A percentile compares a stretch with the other conserved stretches of the same genome.
Evolutionary conservation across 2,113 vertebrate species (phyloP).

Genomic region (Trematomus loennbergii): DNA sequence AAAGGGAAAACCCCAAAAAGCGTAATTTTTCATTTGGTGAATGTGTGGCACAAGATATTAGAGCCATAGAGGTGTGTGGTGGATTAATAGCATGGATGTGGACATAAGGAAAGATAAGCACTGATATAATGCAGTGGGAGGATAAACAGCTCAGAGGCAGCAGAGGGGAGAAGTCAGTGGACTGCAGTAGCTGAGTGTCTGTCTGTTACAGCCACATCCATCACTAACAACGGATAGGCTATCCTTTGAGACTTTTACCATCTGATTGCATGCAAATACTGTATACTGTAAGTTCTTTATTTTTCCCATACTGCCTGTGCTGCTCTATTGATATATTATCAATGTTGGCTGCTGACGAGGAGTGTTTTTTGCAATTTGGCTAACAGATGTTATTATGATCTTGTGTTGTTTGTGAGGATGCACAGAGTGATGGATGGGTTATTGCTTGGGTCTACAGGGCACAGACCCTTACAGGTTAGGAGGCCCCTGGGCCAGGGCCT

Average conservation of each 20-base stretch:
- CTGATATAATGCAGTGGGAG: slow-evolving; percentile 65
- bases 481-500: no score
- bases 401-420: background rate
- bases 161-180: slow-evolving; percentile 19
- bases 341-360: background rate
- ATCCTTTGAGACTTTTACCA: slow-evolving; percentile 6
- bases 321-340: background rate
- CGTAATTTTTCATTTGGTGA: background rate
- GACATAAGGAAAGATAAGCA: slow-evolving; percentile 48
- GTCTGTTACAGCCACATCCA: slow-evolving; percentile 40
- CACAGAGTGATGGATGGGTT: background rate
- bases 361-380: slow-evolving; percentile 1
- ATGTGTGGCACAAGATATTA: slow-evolving; percentile 17
- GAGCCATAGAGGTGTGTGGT: slow-evolving; percentile 9
- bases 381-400: background rate
- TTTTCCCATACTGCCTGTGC: no score
- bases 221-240: slow-evolving; percentile 28
- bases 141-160: slow-evolving; percentile 56
- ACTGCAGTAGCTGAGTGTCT: slow-evolving; percentile 35
- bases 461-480: no score
- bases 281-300: background rate
- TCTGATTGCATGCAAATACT: slow-evolving; percentile 37
- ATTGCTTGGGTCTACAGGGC: no score
- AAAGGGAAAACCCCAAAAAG: no score
- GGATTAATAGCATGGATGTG: slow-evolving; percentile 42